Conservation (phyloP, 2,797 vertebrate genomes). For the Discoglossus pictus region DNA sequence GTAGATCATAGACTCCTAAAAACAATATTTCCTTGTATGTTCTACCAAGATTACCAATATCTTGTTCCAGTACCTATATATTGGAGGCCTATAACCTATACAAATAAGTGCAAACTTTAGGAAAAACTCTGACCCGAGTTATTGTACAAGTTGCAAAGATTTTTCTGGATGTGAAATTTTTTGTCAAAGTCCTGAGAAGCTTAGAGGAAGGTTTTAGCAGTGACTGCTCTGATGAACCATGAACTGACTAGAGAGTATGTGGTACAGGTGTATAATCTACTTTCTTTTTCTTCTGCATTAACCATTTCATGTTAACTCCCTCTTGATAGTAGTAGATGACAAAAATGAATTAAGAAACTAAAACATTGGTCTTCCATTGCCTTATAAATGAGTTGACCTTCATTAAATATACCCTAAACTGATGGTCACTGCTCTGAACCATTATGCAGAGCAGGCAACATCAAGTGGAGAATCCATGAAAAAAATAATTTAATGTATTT, state of each 20-base stretch:
- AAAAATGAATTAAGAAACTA: no score
- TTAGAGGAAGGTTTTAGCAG: conserved; percentile 14
- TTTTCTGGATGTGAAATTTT: conserved; percentile 30
- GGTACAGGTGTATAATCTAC: neutral
- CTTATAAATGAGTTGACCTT: no score
- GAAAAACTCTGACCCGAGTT: conserved; percentile 11
- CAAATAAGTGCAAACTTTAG: conserved; percentile 33
- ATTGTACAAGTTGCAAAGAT: conserved; percentile 25
- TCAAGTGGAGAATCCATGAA: no score
- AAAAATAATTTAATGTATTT: no score
- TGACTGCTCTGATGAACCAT: conserved; percentile 40
- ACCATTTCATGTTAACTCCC: no score
- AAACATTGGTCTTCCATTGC: no score
- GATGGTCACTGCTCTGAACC: no score
- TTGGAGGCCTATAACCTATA: conserved; percentile 15
- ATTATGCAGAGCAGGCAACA: no score
- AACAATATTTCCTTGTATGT: conserved; percentile 25
- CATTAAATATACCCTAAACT: no score
- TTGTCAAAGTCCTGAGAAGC: neutral
- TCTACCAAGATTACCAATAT: conserved; percentile 31
- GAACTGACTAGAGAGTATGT: conserved; percentile 8
- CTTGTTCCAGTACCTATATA: conserved; percentile 15
- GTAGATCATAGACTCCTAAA: no score
- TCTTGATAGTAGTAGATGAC: no score
- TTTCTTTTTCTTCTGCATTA: neutral